Evolutionary conservation across 2,888 invertebrate genomes (phyloP), one percentile per base, ranked within the genome.

Genomic region (Amblyjoppa proteus): DNA sequence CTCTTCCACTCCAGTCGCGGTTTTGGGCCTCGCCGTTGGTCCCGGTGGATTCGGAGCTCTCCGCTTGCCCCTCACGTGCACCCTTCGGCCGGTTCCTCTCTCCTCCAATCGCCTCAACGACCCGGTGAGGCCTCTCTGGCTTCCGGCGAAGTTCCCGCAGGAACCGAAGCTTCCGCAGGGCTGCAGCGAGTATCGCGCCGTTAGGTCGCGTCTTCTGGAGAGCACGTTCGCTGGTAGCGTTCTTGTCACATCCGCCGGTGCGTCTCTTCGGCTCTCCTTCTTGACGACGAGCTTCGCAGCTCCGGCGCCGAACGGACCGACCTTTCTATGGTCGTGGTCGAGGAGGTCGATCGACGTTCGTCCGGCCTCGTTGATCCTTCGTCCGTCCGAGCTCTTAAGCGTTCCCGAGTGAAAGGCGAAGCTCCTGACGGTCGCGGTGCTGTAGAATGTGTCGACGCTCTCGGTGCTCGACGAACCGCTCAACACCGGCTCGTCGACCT

Each of bases 11-110:
- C 84, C 90, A 41, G 88, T 87, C 25, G 87, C 79, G 81, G 89
- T 91, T 75, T 31, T 75, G 1, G 81, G 79, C 51, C 78, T 81
- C 38, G 82, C 71, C 51, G 89, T 87, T 4, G 88, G 88, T n/a
- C 90, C 92, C 0, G 97, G 97, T 5, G 97, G 97, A 87, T 95
- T 95, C 0, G 97, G 97, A 0, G 97, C 97, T 90, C 95, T 96
- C 73, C 97, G 94, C 92, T 97, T 97, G 34, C 97, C 97, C 88
- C 97, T 97, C 0, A 97, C 97, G 94, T 97, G 96, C 34, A 96
- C 95, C 87, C 95, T 95, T 69, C 95, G 95, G 84, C 95, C 95
- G 88, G 95, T 95, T 64, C 96, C 94, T 87, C 95, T 94, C 51
- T 95, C 94, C 73, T 95, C 94, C 41, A 93, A 91, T 87, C 91